Base-by-base conservation (phyloP, 2,113 vertebrate species). In the Arizona elegans region DNA sequence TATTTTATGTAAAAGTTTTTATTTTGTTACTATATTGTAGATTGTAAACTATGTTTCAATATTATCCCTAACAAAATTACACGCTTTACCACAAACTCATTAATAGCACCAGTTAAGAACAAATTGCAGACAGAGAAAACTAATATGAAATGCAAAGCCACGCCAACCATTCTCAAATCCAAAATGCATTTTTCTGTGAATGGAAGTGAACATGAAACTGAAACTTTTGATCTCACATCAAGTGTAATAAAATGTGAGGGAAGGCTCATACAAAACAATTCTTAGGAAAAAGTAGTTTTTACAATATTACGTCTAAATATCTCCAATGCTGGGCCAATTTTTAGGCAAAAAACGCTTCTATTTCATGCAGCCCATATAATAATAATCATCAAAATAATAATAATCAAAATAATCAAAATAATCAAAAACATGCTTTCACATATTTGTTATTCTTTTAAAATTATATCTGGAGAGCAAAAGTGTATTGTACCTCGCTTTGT, bases 401-500 rank as follows among this genome's bases (percentile, higher is more conserved):
- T 38, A 38, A 81, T 38, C 38, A 43, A 43, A 43, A 26, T 75
- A 8, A 81, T 38, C 13, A 75, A 75, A 38, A 81, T 19, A 53
- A 87, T 87, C 23, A 75, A 75, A 54, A 23, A 19, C 29, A 53
- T 53, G 17, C 3, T 33, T 23, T 53, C 47, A 75, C 50, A 55
- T 2, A 81, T 47, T 56, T 10, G 24, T 50, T 85, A 47, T 91
- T 86, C 55, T 88, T 52, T 43, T 87, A 5, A 47, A 94, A 47
- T 24, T 54, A 58, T 33, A 93, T 95, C 23, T 43, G 65, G 0
- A 70, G 94, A 70, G 70, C 0, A 90, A 96, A 90, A 90, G 12
- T 23, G 21, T 12, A 88, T 50, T 96, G 8, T 96, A 98, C 98
- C 96, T n/a, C 91, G 92, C 38, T 29, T 95, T 92, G 9, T 38